Evolutionary conservation across 2,797 vertebrate species (phyloP).

Genomic region (Lophotriccus pileatus): DNA sequence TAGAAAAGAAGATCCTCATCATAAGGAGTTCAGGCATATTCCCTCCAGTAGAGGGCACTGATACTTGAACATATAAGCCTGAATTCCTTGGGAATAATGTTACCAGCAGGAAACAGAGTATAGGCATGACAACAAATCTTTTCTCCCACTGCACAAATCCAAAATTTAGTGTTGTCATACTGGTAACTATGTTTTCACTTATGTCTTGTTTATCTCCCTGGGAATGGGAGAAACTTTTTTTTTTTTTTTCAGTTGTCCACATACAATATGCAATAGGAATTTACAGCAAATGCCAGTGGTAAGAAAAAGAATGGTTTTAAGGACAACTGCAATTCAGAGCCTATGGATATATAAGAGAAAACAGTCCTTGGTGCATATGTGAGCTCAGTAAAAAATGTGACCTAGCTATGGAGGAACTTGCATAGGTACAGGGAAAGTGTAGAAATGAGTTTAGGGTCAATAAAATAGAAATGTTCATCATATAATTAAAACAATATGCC

Average conservation of each 20-base stretch:
- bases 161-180: not conserved
- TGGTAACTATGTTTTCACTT: not conserved
- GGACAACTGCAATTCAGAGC: not conserved
- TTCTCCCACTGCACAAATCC: not conserved
- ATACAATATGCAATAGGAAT: accelerated
- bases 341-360: not conserved
- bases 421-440: not conserved
- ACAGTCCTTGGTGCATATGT: not conserved
- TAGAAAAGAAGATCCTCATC: not conserved
- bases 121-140: not conserved
- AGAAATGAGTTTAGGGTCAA: not conserved
- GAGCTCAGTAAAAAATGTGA: not conserved
- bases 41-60: conserved; percentile 11
- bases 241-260: not conserved
- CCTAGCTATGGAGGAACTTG: not conserved
- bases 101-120: not conserved
- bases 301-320: not conserved
- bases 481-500: not conserved
- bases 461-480: not conserved
- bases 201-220: not conserved
- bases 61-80: not conserved
- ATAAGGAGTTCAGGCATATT: not conserved
- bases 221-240: not conserved
- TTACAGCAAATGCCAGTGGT: not conserved
- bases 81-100: not conserved